Evolutionary conservation across 2,113 vertebrate genomes (phyloP).

Genomic region (Pseudolaguvia tuberculata): DNA sequence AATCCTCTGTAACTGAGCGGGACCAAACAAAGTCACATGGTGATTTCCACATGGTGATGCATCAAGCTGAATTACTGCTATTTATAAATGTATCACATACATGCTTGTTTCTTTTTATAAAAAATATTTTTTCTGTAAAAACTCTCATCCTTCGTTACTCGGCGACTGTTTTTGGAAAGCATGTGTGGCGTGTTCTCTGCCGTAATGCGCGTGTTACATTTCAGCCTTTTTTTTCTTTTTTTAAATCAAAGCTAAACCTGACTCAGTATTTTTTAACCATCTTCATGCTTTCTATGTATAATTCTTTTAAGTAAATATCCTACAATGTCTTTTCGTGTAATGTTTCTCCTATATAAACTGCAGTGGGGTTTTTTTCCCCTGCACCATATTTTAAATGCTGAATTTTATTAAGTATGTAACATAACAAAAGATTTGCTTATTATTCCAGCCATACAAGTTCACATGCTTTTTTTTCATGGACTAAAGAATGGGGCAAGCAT

Average conservation of each 20-base stretch:
- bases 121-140: not conserved
- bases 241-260: slow-evolving; percentile 17
- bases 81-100: not conserved
- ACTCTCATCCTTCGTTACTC: not conserved
- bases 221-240: slow-evolving; percentile 34
- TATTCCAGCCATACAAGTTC: slow-evolving; percentile 20
- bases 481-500: slow-evolving; percentile 8
- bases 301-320: slow-evolving; percentile 39
- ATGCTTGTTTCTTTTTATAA: not conserved
- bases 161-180: not conserved
- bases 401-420: slow-evolving; percentile 24
- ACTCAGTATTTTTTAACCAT: slow-evolving; percentile 25
- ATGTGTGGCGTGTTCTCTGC: not conserved
- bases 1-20: slow-evolving; percentile 4
- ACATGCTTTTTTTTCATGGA: slow-evolving; percentile 34
- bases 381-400: slow-evolving; percentile 19
- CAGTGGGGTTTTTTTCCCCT: slow-evolving; percentile 18
- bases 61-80: not conserved
- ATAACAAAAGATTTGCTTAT: slow-evolving; percentile 4
- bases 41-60: not conserved
- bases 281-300: slow-evolving; percentile 36
- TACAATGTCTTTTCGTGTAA: slow-evolving; percentile 33
- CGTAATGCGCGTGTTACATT: not conserved
- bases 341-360: slow-evolving; percentile 31
- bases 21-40: slow-evolving; percentile 15